Percentiles rank a stretch among this genome's conserved stretches.
These are phyloP conservation scores for Oreotrochilus melanogaster DNA, from an alignment of 2,113 vertebrate genomes.

Conservation along the genomic window DNA sequence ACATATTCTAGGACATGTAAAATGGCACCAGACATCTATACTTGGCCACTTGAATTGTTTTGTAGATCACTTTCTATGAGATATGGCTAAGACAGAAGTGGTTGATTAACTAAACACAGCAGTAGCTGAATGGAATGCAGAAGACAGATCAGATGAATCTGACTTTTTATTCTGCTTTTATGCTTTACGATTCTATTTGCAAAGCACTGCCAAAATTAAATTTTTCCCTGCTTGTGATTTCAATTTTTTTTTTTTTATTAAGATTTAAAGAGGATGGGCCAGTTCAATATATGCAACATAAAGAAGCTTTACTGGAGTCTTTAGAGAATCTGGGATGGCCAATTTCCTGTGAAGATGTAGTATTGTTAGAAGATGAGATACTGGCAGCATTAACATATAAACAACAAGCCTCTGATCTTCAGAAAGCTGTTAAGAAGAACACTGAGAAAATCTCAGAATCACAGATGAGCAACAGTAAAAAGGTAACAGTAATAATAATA, in stretches of 20 bases:
- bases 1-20: background rate
- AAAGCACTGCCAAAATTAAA: background rate
- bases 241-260: background rate
- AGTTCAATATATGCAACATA: conserved; percentile 78
- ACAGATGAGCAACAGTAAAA: background rate
- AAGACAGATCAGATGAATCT: background rate
- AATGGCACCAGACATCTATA: background rate
- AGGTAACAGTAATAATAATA: conserved; percentile 18
- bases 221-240: background rate
- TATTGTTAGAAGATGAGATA: conserved; percentile 82
- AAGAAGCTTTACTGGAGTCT: conserved; percentile 72
- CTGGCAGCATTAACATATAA: conserved; percentile 73
- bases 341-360: conserved; percentile 78
- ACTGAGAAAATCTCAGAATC: background rate
- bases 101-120: background rate
- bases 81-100: background rate
- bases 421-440: conserved; percentile 71
- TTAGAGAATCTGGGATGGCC: conserved; percentile 81
- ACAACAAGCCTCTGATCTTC: conserved; percentile 81
- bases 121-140: background rate
- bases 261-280: conserved; percentile 78
- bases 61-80: background rate
- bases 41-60: background rate
- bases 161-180: background rate
- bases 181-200: background rate